Conservation (phyloP, 2,888 invertebrate genomes). For the Lasioglossum villosulum region DNA sequence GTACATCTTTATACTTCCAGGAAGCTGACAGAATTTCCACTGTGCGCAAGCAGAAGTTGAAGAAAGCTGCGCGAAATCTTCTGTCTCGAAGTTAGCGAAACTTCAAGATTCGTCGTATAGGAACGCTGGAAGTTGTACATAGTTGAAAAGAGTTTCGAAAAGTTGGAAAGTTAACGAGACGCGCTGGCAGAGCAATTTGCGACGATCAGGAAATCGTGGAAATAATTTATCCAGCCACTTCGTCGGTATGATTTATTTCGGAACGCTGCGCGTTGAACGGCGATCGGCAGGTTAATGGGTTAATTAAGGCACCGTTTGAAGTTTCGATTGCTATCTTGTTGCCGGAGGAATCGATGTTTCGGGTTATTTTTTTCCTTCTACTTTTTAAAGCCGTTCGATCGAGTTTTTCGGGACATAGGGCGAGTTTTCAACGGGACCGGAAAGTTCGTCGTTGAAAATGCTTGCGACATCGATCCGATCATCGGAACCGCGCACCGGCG, state of each 20-base stretch:
- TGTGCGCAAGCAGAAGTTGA: not conserved
- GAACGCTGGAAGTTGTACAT: not conserved
- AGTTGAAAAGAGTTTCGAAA: not conserved
- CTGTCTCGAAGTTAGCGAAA: not conserved
- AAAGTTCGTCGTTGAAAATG: not conserved
- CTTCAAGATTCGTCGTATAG: not conserved
- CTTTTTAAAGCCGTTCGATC: not conserved
- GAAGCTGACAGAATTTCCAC: not conserved
- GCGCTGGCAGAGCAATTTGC: not conserved
- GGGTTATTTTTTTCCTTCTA: not conserved
- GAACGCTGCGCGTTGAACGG: not conserved
- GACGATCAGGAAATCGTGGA: not conserved
- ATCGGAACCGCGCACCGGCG: not conserved
- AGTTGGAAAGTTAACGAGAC: not conserved
- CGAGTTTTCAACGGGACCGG: not conserved
- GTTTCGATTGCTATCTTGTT: constrained; percentile 3
- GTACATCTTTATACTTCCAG: not conserved
- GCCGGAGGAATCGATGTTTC: not conserved
- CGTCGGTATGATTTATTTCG: not conserved
- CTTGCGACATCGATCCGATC: not conserved
- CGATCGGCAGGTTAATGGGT: not conserved
- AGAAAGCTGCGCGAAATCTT: not conserved
- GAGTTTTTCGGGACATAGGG: not conserved
- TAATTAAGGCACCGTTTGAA: not conserved
- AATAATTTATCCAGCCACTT: not conserved